These are phyloP conservation scores for Scomberomorus guttatus DNA, from an alignment of 2,797 vertebrate genomes.

Conservation along the genomic window DNA sequence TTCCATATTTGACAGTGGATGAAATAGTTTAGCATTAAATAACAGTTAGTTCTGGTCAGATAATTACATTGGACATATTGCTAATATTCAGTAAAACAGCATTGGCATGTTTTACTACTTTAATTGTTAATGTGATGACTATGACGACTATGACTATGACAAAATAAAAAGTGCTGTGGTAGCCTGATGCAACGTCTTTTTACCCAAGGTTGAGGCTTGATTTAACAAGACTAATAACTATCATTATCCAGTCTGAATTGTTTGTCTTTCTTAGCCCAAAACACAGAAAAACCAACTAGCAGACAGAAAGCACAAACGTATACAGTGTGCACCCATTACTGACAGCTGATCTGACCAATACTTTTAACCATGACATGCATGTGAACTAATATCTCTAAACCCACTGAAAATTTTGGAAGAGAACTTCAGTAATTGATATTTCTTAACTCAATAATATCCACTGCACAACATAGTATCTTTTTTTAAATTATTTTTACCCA, in stretches of 20 bases:
- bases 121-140: too few relatives aligned
- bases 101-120: not conserved
- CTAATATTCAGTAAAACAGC: not conserved
- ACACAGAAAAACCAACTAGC: not conserved
- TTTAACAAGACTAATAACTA: too few relatives aligned
- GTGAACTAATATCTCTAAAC: not conserved
- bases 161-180: too few relatives aligned
- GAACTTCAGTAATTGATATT: not conserved
- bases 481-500: too few relatives aligned
- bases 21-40: not conserved
- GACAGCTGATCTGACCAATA: not conserved
- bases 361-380: not conserved
- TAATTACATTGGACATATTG: not conserved
- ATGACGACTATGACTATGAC: too few relatives aligned
- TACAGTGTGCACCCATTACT: not conserved
- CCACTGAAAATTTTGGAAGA: not conserved
- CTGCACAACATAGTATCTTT: not conserved
- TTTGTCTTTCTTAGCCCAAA: too few relatives aligned
- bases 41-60: not conserved
- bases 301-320: not conserved
- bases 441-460: too few relatives aligned
- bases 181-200: not conserved
- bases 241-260: too few relatives aligned
- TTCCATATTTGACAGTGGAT: not conserved
- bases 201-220: not conserved